Base-by-base conservation (phyloP, 2,888 invertebrate species). In the Acleris cristana region DNA sequence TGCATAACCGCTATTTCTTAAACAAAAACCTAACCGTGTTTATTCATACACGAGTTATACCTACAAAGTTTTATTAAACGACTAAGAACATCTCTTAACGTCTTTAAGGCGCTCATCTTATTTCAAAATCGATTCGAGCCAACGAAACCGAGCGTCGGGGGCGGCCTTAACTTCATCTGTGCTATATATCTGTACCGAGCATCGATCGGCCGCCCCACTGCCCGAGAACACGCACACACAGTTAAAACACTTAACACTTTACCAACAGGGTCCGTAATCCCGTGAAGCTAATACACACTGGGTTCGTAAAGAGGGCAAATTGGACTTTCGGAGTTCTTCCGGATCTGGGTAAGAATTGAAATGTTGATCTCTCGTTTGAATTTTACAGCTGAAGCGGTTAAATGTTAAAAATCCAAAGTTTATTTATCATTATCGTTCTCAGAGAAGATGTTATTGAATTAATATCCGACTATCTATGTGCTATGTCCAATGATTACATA, bases 201-300 rank as follows among this genome's bases (percentile, higher is more conserved):
- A 92, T 92, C 89, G 92, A 92, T 87, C 88, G 76, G 82, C 61
- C 89, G 91, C 84, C 88, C 92, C 87, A 91, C 87, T 90, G 90
- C 86, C 90, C 88, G 83, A 89, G 85, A 84, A 85, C 76, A 66
- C 69, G 76, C 76, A 73, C 81, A 81, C 71, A 73, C 83, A 74
- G 85, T 81, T 84, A 78, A 78, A 78, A 74, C 76, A 76, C 85
- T 80, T 86, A 81, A 74, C 70, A 48, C 26, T 71, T 66, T 71
- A 67, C 74, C 14, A 60, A 72, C 76, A 87, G 76, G 82, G 89
- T 73, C 73, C 73, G 83, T 72, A 83, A 76, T 89, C 71, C 79
- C 67, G 60, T 71, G 74, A 56, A 34, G 34, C 10, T 34, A 34
- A 45, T 52, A 62, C 45, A 61, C 72, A 75, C 72, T 63, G 71